Base-by-base conservation (phyloP, 2,797 vertebrate species). In the Agapornis canus region DNA sequence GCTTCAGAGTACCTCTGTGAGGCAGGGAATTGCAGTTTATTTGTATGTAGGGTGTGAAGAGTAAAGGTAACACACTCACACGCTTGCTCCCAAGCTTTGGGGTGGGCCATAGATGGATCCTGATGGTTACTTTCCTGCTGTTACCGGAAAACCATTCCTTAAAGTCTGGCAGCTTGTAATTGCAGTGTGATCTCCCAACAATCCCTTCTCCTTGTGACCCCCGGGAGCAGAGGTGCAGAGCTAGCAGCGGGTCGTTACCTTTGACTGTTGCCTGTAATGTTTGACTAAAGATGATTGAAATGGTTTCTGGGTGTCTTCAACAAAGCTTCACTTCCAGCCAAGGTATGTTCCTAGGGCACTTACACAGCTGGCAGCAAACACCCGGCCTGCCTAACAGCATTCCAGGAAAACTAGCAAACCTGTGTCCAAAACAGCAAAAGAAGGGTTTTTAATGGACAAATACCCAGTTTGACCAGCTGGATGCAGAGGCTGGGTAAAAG, bases 401-500 rank as follows among this genome's bases (percentile, higher is more conserved):
- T 20, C 48, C 26, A 2, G 20, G 57, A 73, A 77, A 87, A 69
- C 11, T 64, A 43, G 45, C 57, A 4, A 75, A 20, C 23, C 37
- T 5, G 12, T 29, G n/a, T 40, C 83, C 3, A 1, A 31, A 77
- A 21, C 52, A 43, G 70, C 49, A 43, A 32, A 49, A 52, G 20
- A 25, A 84, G 10, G 3, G 8, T 25, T 81, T 82, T 31, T 79
- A 6, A 26, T 10, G 21, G 31, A 25, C 16, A 39, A 66, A 2
- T 6, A 13, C 5, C 5, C 32, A 11, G 68, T 70, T 82, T 80
- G 82, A 32, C 4, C 71, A 80, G 70, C 61, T 86, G 82, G 51
- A 10, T 60, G 23, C 0, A 1, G 57, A 61, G 43, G 7, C n/a
- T 73, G 0, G 0, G 6, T 26, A 31, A 64, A 68, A 68, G n/a